These are phyloP conservation scores for Gonioctena quinquepunctata DNA, from an alignment of 1,140 invertebrate genomes.

Conservation along the genomic window DNA sequence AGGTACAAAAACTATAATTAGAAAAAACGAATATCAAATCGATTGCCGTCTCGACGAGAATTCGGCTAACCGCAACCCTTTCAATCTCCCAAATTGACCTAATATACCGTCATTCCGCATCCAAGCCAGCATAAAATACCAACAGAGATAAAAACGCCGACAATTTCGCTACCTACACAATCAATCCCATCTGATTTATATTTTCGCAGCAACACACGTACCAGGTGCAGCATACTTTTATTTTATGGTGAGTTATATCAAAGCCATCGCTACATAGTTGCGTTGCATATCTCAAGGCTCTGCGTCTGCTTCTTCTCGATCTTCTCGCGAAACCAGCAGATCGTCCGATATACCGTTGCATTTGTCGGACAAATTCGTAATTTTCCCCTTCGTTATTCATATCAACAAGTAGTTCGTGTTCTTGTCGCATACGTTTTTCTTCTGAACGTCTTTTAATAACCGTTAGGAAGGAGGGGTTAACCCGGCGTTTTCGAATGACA, in stretches of 20 bases:
- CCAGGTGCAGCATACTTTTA: conserved; percentile 8
- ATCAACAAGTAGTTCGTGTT: background rate
- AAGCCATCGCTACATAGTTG: background rate
- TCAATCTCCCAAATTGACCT: no score
- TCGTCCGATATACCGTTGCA: background rate
- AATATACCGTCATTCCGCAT: no score
- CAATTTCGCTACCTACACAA: background rate
- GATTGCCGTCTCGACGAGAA: no score
- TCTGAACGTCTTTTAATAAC: background rate
- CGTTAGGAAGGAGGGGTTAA: background rate
- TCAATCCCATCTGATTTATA: conserved; percentile 2
- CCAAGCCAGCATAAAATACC: background rate
- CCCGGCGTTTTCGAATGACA: background rate
- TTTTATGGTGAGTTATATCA: conserved; percentile 1
- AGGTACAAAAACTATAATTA: no score
- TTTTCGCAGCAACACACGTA: background rate
- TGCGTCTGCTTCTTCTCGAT: background rate
- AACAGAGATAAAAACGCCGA: background rate
- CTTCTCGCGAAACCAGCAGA: background rate
- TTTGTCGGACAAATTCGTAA: background rate
- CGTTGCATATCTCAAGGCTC: background rate
- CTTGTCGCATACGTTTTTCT: background rate
- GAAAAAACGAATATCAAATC: no score
- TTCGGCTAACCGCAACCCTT: no score
- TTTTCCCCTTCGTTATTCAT: background rate